Percentiles rank a stretch among this genome's conserved stretches.
phyloP scores from a whole-genome alignment of 2,888 invertebrate species.

The Eupeodes latifasciatus region DNA sequence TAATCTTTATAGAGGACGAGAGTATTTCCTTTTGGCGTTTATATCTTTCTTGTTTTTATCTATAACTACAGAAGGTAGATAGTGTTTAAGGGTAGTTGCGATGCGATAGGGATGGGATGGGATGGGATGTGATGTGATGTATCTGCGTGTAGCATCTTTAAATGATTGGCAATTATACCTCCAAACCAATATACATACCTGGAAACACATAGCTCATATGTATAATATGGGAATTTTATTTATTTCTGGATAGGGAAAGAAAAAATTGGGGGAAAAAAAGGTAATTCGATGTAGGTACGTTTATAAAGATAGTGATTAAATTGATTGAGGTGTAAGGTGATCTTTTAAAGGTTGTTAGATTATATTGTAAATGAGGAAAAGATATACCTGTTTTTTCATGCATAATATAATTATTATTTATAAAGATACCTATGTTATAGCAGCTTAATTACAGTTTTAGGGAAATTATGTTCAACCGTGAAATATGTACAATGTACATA shows the following conservation, averaged over 20 bases:
- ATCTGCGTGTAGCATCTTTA: background rate
- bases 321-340: slow-evolving; percentile 22
- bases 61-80: background rate
- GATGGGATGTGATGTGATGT: too few relatives aligned
- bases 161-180: slow-evolving; percentile 35
- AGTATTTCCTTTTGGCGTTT: slow-evolving; percentile 36
- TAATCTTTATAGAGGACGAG: slow-evolving; percentile 65
- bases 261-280: background rate
- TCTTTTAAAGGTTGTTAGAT: slow-evolving; percentile 17
- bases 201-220: background rate
- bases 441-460: too few relatives aligned
- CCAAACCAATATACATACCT: background rate
- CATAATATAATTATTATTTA: too few relatives aligned
- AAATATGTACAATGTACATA: too few relatives aligned
- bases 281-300: background rate
- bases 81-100: background rate
- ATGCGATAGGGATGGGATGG: too few relatives aligned
- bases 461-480: too few relatives aligned
- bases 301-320: slow-evolving; percentile 21
- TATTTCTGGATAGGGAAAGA: background rate
- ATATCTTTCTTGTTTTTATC: slow-evolving; percentile 23
- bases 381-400: background rate
- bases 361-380: background rate
- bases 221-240: background rate
- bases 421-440: too few relatives aligned